Conservation (phyloP, 1,140 invertebrate genomes). For the Aphis gossypii region DNA sequence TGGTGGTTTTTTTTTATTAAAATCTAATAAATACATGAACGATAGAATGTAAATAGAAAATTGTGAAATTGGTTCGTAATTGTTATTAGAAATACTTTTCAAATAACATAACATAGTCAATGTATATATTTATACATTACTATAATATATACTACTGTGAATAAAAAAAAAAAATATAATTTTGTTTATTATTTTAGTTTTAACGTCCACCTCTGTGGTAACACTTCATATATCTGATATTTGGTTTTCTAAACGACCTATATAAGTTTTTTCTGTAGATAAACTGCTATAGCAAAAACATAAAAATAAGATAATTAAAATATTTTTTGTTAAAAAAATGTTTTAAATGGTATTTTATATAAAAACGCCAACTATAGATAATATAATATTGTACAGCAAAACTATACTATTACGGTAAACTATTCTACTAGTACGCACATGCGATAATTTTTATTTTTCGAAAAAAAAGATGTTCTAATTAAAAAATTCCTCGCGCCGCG, state of each 20-base stretch:
- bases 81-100: background rate
- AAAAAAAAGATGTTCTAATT: background rate
- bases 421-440: background rate
- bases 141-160: too few relatives aligned
- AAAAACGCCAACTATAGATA: background rate
- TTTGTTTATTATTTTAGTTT: slow-evolving; percentile 20
- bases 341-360: background rate
- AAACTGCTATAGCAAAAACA: background rate
- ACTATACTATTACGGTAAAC: background rate
- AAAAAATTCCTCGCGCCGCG: background rate
- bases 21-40: background rate
- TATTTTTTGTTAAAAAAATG: background rate
- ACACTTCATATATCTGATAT: background rate
- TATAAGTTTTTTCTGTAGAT: background rate
- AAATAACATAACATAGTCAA: background rate
- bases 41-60: background rate
- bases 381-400: background rate
- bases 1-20: background rate
- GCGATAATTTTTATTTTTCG: background rate
- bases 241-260: background rate
- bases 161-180: background rate
- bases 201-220: background rate
- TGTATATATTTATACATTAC: background rate
- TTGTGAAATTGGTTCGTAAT: background rate
- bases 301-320: background rate